Conservation (phyloP, 2,888 invertebrate species). For the Tricholauxania praeusta region DNA sequence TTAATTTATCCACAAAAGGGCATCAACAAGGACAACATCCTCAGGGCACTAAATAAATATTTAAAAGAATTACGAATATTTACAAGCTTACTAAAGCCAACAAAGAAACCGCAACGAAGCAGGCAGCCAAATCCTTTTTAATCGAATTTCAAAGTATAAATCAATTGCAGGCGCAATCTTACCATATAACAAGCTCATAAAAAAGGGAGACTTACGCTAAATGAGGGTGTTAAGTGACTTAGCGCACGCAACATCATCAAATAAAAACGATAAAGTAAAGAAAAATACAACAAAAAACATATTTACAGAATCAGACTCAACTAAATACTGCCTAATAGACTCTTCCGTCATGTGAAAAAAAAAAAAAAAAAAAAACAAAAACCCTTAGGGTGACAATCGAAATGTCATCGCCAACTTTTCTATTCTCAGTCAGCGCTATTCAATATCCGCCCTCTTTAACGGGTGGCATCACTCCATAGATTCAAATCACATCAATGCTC, state of each 20-base stretch:
- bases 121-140: conserved; percentile 45
- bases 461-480: neutral
- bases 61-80: conserved; percentile 23
- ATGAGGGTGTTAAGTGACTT: conserved; percentile 55
- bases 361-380: neutral
- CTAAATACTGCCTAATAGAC: too few species aligned
- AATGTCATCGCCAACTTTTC: conserved; percentile 28
- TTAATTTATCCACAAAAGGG: too few species aligned
- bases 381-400: conserved; percentile 39
- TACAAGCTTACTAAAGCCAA: conserved; percentile 3
- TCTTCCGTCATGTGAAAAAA: neutral
- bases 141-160: conserved; percentile 52
- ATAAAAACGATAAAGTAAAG: conserved; percentile 19
- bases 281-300: conserved; percentile 23
- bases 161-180: conserved; percentile 50
- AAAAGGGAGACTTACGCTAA: conserved; percentile 33
- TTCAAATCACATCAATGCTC: conserved; percentile 37
- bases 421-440: neutral
- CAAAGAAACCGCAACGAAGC: conserved; percentile 28
- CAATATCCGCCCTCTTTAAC: conserved; percentile 10
- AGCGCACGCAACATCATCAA: conserved; percentile 40
- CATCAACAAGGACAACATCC: conserved; percentile 10
- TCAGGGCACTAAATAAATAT: conserved; percentile 34
- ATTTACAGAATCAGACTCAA: too few species aligned
- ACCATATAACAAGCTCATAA: conserved; percentile 37